Conservation (phyloP, 2,888 invertebrate species). For the Capitulum mitella region DNA sequence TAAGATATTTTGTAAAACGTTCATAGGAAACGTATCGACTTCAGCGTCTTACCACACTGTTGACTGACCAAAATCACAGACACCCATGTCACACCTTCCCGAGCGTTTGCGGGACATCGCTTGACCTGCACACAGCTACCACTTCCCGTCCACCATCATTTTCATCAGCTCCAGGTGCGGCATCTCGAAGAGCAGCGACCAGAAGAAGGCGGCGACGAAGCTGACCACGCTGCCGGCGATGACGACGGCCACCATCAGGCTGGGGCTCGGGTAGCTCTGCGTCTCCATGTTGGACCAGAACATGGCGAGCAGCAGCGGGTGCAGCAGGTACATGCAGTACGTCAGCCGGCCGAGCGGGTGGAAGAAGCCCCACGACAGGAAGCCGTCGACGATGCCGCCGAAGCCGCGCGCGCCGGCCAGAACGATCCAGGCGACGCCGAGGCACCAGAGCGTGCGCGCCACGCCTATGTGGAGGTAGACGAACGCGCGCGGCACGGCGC, state of each 20-base stretch:
- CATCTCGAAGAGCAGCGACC: slow-evolving; percentile 19
- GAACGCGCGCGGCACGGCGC: not conserved
- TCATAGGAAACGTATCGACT: too few species aligned
- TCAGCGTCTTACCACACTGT: too few species aligned
- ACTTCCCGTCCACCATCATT: slow-evolving; percentile 20
- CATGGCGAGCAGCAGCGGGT: slow-evolving; percentile 13
- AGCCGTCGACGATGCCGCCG: not conserved
- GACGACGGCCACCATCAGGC: not conserved
- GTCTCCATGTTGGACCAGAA: slow-evolving; percentile 13
- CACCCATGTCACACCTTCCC: too few species aligned
- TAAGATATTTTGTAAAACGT: too few species aligned
- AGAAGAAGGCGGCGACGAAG: slow-evolving; percentile 16
- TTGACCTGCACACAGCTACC: too few species aligned
- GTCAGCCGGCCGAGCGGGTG: slow-evolving; percentile 11
- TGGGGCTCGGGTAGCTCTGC: slow-evolving; percentile 2
- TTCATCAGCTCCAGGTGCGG: slow-evolving; percentile 8
- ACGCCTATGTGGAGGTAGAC: not conserved
- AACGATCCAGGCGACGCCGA: not conserved
- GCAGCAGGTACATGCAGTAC: slow-evolving; percentile 19
- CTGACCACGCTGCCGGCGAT: not conserved
- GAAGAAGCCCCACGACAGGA: slow-evolving; percentile 13
- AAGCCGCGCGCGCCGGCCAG: not conserved
- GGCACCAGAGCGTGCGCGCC: not conserved
- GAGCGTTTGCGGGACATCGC: too few species aligned
- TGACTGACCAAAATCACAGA: too few species aligned